Percentiles rank a stretch among this genome's conserved stretches.
These are phyloP conservation scores for Pyrrhosoma nymphula DNA, from an alignment of 2,888 invertebrate species.

Conservation along the genomic window DNA sequence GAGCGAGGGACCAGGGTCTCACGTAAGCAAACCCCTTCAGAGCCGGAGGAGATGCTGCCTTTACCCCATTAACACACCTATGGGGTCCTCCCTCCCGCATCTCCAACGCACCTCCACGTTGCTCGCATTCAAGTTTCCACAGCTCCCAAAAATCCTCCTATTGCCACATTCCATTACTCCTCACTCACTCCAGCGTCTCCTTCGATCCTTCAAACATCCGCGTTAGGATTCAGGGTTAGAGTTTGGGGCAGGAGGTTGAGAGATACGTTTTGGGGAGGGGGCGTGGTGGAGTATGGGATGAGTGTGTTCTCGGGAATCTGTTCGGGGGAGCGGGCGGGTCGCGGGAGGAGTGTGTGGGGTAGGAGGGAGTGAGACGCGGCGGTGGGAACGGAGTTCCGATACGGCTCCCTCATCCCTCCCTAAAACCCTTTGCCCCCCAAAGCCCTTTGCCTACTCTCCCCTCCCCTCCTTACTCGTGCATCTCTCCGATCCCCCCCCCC, in stretches of 20 bases:
- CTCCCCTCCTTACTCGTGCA: not conserved
- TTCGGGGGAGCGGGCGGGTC: not conserved
- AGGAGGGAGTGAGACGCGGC: not conserved
- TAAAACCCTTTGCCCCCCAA: not conserved
- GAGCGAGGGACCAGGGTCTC: not conserved
- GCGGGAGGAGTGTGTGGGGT: not conserved
- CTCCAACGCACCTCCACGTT: not conserved
- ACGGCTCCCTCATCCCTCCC: constrained; percentile 40
- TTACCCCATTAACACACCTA: not conserved
- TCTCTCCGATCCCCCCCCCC: not conserved
- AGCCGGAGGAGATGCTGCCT: not conserved
- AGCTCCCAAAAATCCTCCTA: not conserved
- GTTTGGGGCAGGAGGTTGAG: not conserved
- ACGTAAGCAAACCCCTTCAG: not conserved
- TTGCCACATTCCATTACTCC: not conserved
- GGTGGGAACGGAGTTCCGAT: constrained; percentile 55
- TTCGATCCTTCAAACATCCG: not conserved
- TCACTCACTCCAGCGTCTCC: not conserved
- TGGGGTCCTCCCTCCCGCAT: not conserved
- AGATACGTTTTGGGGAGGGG: not conserved
- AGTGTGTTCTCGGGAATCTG: not conserved
- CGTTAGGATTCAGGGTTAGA: not conserved
- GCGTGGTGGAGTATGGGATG: not conserved
- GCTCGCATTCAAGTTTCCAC: not conserved
- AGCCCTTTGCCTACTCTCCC: constrained; percentile 10